Percentiles rank a stretch among this genome's conserved stretches.
Conservation (phyloP, 1,140 invertebrate species). For the Caenorhabditis brenneri region DNA sequence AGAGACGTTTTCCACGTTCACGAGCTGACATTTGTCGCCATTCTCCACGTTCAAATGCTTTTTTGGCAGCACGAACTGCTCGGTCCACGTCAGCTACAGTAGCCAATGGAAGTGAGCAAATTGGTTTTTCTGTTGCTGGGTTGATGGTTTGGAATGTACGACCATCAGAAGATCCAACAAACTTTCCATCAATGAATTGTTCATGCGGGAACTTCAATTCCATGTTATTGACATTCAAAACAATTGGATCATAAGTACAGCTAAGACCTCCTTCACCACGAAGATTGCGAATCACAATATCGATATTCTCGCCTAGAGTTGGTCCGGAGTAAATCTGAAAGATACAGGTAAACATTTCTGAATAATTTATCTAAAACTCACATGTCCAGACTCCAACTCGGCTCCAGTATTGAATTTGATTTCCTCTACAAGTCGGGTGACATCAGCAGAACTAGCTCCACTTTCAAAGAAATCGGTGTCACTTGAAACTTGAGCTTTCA, state of each 20-base stretch:
- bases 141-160: constrained; percentile 79
- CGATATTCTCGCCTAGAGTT: constrained; percentile 82
- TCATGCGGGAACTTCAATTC: constrained; percentile 84
- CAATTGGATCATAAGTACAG: constrained; percentile 63
- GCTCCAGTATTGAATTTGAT: constrained; percentile 82
- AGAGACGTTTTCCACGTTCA: constrained; percentile 80
- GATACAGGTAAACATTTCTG: background rate
- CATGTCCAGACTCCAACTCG: constrained; percentile 83
- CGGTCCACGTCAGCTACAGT: constrained; percentile 82
- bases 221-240: constrained; percentile 82
- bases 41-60: constrained; percentile 84
- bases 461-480: constrained; percentile 88
- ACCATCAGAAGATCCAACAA: constrained; percentile 71
- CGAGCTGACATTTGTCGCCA: constrained; percentile 86
- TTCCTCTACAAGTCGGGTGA: constrained; percentile 87
- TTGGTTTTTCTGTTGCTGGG: constrained; percentile 83
- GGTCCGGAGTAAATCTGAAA: constrained; percentile 82
- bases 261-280: constrained; percentile 74
- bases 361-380: constrained; percentile 69
- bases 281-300: constrained; percentile 76
- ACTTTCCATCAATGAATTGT: constrained; percentile 86
- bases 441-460: constrained; percentile 90
- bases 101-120: constrained; percentile 78
- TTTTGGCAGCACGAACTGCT: constrained; percentile 82
- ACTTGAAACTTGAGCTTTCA: constrained; percentile 79